Percentiles rank a stretch among this genome's conserved stretches.
phyloP scores from a whole-genome alignment of 35 echinoderm and acorn worm genomes.

The Apostichopus californicus region DNA sequence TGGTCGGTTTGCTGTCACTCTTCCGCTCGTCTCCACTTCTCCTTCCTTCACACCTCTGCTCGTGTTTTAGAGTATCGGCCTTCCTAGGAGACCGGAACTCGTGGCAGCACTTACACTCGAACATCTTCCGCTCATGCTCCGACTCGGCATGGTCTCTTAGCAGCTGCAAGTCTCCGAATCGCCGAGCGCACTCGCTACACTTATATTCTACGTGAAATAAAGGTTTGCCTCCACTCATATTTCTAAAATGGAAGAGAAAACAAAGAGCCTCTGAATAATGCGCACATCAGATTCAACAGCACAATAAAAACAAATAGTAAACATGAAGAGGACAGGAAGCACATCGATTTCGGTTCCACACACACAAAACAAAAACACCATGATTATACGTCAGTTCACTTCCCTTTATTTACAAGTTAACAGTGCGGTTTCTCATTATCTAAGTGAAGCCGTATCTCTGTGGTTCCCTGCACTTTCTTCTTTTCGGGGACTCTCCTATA shows the following conservation, averaged over 20 bases:
- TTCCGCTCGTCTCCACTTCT: too few relatives aligned
- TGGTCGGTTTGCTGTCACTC: too few relatives aligned
- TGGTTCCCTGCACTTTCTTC: neutral
- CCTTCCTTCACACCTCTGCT: too few relatives aligned
- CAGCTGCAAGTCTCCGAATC: neutral
- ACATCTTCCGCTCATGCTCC: too few relatives aligned
- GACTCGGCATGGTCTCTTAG: neutral
- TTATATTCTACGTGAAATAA: neutral
- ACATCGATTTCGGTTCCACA: too few relatives aligned
- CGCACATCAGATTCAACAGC: too few relatives aligned
- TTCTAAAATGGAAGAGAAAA: too few relatives aligned
- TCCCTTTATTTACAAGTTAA: neutral
- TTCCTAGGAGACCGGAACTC: too few relatives aligned
- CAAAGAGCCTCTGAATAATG: too few relatives aligned
- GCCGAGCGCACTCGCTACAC: neutral
- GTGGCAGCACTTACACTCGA: neutral
- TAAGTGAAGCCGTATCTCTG: constrained; percentile 7
- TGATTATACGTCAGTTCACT: neutral
- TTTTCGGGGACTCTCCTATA: neutral
- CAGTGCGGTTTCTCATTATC: too few relatives aligned
- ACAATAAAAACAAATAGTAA: neutral
- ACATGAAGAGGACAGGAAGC: neutral
- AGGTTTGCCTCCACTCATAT: too few relatives aligned
- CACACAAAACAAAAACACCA: neutral
- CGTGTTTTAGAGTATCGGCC: too few relatives aligned